These are phyloP conservation scores for Scelioninae gen. 1 DNA, from an alignment of 2,888 invertebrate genomes.

Conservation along the genomic window DNA sequence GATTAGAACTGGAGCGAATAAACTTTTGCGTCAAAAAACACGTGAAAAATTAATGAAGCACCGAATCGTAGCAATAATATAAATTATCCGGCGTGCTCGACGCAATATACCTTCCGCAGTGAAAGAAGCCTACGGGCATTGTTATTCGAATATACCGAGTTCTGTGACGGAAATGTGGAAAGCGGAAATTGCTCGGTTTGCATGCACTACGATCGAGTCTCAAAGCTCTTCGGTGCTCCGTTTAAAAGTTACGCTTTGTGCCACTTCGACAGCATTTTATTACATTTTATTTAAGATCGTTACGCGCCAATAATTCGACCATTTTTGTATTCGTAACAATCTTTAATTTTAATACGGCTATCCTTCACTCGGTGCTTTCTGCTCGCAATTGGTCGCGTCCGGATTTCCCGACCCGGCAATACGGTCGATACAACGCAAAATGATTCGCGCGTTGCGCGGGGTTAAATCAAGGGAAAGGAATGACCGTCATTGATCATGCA, in stretches of 20 bases:
- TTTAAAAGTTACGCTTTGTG: conserved; percentile 52
- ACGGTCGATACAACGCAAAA: conserved; percentile 62
- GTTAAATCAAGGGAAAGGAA: too few species aligned
- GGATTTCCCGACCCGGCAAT: conserved; percentile 35
- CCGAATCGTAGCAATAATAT: conserved; percentile 45
- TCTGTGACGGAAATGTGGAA: conserved; percentile 68
- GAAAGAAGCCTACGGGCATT: conserved; percentile 67
- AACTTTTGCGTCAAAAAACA: too few species aligned
- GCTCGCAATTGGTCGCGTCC: conserved; percentile 36
- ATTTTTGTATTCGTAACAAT: conserved; percentile 21
- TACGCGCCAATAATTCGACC: conserved; percentile 55
- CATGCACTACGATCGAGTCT: conserved; percentile 49
- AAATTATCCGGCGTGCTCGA: conserved; percentile 55
- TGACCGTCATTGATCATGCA: too few species aligned
- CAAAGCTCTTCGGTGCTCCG: conserved; percentile 36
- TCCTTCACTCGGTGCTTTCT: conserved; percentile 9
- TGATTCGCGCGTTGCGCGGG: conserved; percentile 56
- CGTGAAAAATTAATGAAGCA: too few species aligned
- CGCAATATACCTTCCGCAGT: conserved; percentile 60
- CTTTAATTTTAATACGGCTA: conserved; percentile 36
- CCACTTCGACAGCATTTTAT: conserved; percentile 48
- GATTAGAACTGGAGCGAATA: too few species aligned
- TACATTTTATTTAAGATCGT: conserved; percentile 59
- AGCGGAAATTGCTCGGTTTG: conserved; percentile 68
- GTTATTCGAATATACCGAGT: conserved; percentile 66